phyloP scores from a whole-genome alignment of 2,113 vertebrate genomes.

The Hepsetus odoe region DNA sequence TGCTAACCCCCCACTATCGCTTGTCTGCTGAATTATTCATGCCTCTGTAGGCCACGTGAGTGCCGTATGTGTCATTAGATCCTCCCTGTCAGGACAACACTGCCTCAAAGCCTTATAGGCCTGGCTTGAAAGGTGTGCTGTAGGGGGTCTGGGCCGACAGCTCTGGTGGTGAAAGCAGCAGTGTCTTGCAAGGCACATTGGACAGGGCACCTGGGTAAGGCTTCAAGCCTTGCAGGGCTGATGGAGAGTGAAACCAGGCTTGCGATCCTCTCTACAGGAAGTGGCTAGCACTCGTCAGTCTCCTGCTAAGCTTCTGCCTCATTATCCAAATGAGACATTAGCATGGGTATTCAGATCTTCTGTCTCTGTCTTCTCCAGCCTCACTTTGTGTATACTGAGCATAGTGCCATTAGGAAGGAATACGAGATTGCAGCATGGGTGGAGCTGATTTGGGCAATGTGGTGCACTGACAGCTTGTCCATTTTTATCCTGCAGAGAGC shows the following conservation, averaged over 20 bases:
- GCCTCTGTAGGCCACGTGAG: slow-evolving; percentile 59
- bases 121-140: slow-evolving; percentile 28
- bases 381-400: not conserved
- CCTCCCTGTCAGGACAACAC: slow-evolving; percentile 47
- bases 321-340: slow-evolving; percentile 78
- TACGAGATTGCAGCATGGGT: not conserved
- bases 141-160: slow-evolving; percentile 7
- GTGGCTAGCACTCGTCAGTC: slow-evolving; percentile 47
- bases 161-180: not conserved
- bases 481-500: not conserved
- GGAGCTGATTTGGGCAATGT: not conserved
- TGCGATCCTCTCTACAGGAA: slow-evolving; percentile 52
- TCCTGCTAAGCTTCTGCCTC: slow-evolving; percentile 68
- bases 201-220: slow-evolving; percentile 30
- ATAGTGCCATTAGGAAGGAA: not conserved
- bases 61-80: slow-evolving; percentile 63
- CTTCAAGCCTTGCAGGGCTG: slow-evolving; percentile 24
- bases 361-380: not conserved
- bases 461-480: not conserved
- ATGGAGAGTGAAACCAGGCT: slow-evolving; percentile 38
- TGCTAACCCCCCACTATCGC: not conserved
- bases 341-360: slow-evolving; percentile 43
- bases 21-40: slow-evolving; percentile 68
- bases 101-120: slow-evolving; percentile 24
- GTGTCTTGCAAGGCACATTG: slow-evolving; percentile 6